Percentiles rank a stretch among this genome's conserved stretches.
Conservation (phyloP, 2,888 invertebrate genomes). For the Drosophila infuscata region DNA sequence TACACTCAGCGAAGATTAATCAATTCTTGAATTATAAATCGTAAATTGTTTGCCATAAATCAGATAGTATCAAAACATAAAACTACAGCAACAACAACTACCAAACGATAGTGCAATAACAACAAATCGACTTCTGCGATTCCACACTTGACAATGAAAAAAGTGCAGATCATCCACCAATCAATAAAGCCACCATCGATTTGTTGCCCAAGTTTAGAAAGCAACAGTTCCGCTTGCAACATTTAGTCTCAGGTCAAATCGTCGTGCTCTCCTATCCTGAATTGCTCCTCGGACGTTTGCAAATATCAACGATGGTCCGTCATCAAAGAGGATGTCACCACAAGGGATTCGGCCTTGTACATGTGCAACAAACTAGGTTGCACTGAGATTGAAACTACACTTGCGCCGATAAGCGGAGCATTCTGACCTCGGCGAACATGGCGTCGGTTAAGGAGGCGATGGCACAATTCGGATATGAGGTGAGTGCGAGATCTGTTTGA, state of each 20-base stretch:
- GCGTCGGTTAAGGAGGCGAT: constrained; percentile 89
- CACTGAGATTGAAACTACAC: constrained; percentile 91
- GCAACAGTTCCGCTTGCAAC: constrained; percentile 29
- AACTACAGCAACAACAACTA: constrained; percentile 33
- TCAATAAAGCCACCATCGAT: constrained; percentile 16
- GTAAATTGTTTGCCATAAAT: constrained; percentile 65
- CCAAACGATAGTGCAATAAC: constrained; percentile 25
- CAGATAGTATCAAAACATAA: constrained; percentile 47
- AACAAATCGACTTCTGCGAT: constrained; percentile 14
- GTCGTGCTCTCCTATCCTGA: constrained; percentile 87
- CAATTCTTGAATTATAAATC: constrained; percentile 67
- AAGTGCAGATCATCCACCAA: constrained; percentile 63
- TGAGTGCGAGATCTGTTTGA: constrained; percentile 53
- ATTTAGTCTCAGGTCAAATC: constrained; percentile 90
- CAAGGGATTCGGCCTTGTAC: constrained; percentile 92
- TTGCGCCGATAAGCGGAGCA: constrained; percentile 96
- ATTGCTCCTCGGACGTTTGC: no score
- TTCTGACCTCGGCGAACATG: constrained; percentile 95
- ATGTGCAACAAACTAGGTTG: constrained; percentile 93
- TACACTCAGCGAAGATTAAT: constrained; percentile 43
- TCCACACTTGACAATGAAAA: constrained; percentile 63
- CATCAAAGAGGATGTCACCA: constrained; percentile 90
- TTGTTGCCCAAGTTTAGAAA: constrained; percentile 36
- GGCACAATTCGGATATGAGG: constrained; percentile 85
- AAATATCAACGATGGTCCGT: constrained; percentile 83